phyloP scores from a whole-genome alignment of 2,113 vertebrate genomes.

The Mesocricetus auratus region DNA sequence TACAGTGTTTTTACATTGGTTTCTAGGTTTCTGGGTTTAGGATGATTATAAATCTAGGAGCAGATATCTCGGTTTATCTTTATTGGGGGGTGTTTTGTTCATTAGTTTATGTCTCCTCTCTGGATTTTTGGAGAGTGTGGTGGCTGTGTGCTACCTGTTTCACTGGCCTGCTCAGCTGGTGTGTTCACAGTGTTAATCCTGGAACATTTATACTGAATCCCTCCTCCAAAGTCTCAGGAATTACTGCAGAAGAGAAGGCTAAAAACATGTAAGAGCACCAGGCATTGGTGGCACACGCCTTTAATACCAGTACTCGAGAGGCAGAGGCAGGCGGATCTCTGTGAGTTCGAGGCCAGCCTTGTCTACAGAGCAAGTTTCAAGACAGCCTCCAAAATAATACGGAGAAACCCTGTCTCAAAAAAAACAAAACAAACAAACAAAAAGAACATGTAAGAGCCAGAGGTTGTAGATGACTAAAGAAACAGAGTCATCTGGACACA shows the following conservation, averaged over 20 bases:
- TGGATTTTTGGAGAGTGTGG: background rate
- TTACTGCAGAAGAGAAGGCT: background rate
- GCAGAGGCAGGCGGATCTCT: too few relatives aligned
- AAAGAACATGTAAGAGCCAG: background rate
- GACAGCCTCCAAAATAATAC: too few relatives aligned
- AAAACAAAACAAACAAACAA: too few relatives aligned
- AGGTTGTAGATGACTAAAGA: background rate
- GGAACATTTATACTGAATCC: background rate
- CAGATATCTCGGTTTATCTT: background rate
- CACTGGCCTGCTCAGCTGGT: background rate
- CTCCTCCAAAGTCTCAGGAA: background rate
- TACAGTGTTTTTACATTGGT: background rate
- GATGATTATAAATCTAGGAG: background rate
- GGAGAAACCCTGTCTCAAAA: too few relatives aligned
- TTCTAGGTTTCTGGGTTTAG: background rate
- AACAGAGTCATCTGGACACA: background rate
- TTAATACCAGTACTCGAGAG: too few relatives aligned
- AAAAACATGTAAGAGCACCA: too few relatives aligned
- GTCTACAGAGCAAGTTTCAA: too few relatives aligned
- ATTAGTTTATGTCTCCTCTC: background rate
- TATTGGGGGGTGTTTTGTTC: background rate
- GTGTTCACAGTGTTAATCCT: background rate
- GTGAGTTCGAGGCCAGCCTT: too few relatives aligned
- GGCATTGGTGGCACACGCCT: too few relatives aligned
- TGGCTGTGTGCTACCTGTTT: background rate